Conservation (phyloP, 2,888 invertebrate genomes). For the Leptopterna dolabrata region DNA sequence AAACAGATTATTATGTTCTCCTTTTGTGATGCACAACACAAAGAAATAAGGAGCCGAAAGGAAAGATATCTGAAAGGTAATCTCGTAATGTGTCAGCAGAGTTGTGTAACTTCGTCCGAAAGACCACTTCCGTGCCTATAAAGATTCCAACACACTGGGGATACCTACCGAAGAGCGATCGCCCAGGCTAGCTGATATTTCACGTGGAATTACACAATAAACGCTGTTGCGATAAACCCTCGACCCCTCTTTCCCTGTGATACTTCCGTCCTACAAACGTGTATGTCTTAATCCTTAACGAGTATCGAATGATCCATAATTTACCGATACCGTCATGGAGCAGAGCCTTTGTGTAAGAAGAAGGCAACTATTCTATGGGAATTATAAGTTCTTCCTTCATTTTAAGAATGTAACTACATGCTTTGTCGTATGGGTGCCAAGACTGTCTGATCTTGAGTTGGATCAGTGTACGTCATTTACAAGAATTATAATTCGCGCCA, state of each 20-base stretch:
- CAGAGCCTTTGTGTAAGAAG: too few species aligned
- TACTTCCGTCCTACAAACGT: neutral
- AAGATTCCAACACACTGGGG: neutral
- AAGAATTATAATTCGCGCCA: too few species aligned
- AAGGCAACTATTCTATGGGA: too few species aligned
- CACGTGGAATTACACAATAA: neutral
- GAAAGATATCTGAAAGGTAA: neutral
- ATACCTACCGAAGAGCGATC: too few species aligned
- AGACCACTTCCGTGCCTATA: neutral
- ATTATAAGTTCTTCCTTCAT: too few species aligned
- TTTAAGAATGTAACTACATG: too few species aligned
- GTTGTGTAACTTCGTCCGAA: neutral
- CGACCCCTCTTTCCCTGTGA: neutral
- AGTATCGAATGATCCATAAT: neutral
- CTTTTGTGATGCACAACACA: neutral
- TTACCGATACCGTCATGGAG: too few species aligned
- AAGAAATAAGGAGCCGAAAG: neutral
- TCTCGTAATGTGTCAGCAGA: neutral
- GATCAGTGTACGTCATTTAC: too few species aligned
- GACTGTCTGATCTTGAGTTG: too few species aligned
- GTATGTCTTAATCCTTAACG: neutral
- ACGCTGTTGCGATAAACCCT: neutral
- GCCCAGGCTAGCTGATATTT: neutral
- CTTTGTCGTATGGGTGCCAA: too few species aligned
- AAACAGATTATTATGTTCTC: too few species aligned